A percentile compares a stretch with the other conserved stretches of the same genome.
phyloP scores from a whole-genome alignment of 2,888 invertebrate genomes.

The Baronia brevicornis region DNA sequence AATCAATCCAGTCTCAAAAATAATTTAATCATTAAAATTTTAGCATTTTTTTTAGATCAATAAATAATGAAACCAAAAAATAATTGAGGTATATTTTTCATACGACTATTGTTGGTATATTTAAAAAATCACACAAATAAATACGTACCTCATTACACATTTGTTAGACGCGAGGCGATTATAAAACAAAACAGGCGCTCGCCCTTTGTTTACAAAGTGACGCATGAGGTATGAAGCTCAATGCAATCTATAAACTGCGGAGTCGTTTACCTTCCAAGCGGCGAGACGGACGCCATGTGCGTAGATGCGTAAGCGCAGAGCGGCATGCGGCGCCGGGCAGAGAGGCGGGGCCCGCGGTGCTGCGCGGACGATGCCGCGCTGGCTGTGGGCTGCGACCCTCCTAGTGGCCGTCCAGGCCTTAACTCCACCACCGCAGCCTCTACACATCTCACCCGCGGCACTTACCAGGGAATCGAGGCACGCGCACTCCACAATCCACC shows the following conservation, averaged over 20 bases:
- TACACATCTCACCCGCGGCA: slow-evolving; percentile 18
- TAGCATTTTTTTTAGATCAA: too few species aligned
- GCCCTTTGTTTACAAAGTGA: slow-evolving; percentile 73
- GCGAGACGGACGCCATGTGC: slow-evolving; percentile 69
- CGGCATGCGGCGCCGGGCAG: slow-evolving; percentile 41
- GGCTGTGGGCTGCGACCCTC: slow-evolving; percentile 56
- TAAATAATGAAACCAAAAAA: too few species aligned
- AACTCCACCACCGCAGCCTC: slow-evolving; percentile 20
- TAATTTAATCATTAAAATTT: too few species aligned
- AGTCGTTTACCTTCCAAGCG: slow-evolving; percentile 72
- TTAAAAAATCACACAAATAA: slow-evolving; percentile 11
- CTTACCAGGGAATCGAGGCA: slow-evolving; percentile 33
- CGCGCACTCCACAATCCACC: slow-evolving; percentile 31
- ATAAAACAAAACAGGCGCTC: slow-evolving; percentile 50
- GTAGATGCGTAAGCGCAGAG: slow-evolving; percentile 62
- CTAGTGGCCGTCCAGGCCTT: slow-evolving; percentile 34
- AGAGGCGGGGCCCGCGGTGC: slow-evolving; percentile 55
- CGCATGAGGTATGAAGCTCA: slow-evolving; percentile 58
- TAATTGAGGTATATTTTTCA: slow-evolving; percentile 6
- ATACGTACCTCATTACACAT: slow-evolving; percentile 22
- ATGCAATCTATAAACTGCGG: slow-evolving; percentile 65
- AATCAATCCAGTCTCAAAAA: too few species aligned
- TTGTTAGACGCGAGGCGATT: slow-evolving; percentile 38
- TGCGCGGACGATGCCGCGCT: slow-evolving; percentile 66
- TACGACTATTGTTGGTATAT: slow-evolving; percentile 6